Percentiles rank a stretch among this genome's conserved stretches.
Evolutionary conservation across 2,797 vertebrate species (phyloP).

Genomic region (Lateolabrax maculatus): DNA sequence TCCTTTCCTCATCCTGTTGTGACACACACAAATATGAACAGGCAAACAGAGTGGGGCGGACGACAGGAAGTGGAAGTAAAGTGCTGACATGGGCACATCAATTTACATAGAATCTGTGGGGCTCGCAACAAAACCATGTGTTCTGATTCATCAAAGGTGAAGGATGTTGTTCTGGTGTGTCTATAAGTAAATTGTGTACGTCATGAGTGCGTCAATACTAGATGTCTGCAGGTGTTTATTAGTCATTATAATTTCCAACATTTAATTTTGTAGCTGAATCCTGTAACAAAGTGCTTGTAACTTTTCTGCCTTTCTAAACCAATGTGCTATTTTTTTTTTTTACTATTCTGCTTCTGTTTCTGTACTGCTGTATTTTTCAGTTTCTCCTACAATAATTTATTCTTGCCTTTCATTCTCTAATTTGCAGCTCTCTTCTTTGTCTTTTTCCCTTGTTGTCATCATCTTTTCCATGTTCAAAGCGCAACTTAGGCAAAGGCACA

Average conservation of each 20-base stretch:
- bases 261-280: too few relatives aligned
- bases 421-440: conserved; percentile 42
- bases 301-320: not conserved
- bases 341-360: conserved; percentile 8
- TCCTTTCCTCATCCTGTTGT: conserved; percentile 17
- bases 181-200: conserved; percentile 32
- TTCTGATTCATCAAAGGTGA: conserved; percentile 58
- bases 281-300: too few relatives aligned
- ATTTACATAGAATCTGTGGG: conserved; percentile 17
- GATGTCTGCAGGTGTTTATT: conserved; percentile 30
- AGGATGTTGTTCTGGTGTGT: conserved; percentile 32
- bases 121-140: conserved; percentile 25
- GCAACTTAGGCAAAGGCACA: conserved; percentile 48
- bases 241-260: conserved; percentile 43
- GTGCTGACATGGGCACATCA: conserved; percentile 35
- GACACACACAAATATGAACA: conserved; percentile 43
- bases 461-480: conserved; percentile 75
- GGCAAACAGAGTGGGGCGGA: conserved; percentile 6
- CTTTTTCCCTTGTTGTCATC: conserved; percentile 59
- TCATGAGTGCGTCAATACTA: conserved; percentile 51
- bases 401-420: conserved; percentile 38
- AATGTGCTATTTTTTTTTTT: not conserved
- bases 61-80: conserved; percentile 55
- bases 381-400: conserved; percentile 25
- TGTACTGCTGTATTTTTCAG: conserved; percentile 9